phyloP scores from a whole-genome alignment of 2,888 invertebrate species.

The Podotricha telesiphe region DNA sequence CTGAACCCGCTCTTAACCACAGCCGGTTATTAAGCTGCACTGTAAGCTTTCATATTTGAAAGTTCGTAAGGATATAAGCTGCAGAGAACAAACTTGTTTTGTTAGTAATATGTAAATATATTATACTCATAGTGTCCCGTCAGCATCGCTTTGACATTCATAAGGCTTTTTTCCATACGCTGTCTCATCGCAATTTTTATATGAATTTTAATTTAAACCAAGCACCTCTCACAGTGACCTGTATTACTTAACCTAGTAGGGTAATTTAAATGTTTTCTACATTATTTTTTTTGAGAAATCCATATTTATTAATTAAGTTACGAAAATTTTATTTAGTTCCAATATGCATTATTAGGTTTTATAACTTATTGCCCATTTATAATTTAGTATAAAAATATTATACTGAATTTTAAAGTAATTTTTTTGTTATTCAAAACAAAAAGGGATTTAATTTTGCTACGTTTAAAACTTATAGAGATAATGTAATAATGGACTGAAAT shows the following conservation, averaged over 20 bases:
- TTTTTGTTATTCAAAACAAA: no score
- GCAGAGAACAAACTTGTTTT: neutral
- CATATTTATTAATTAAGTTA: neutral
- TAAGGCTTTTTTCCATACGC: constrained; percentile 35
- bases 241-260: constrained; percentile 19
- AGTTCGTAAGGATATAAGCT: neutral
- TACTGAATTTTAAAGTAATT: no score
- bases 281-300: no score
- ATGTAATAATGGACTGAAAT: no score
- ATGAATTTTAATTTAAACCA: constrained; percentile 39
- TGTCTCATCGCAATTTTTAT: constrained; percentile 35
- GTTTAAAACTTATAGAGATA: no score
- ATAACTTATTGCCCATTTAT: no score
- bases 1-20: no score
- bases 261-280: neutral
- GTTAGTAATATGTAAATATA: constrained; percentile 1
- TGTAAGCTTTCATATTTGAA: neutral
- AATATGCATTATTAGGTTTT: no score
- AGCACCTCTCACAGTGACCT: constrained; percentile 29
- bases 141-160: constrained; percentile 38
- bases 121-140: constrained; percentile 4
- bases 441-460: no score
- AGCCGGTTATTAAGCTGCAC: no score
- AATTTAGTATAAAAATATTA: no score
- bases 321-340: no score